Base-by-base conservation (phyloP, 1,140 invertebrate genomes). In the Centruroides sculpturatus region DNA sequence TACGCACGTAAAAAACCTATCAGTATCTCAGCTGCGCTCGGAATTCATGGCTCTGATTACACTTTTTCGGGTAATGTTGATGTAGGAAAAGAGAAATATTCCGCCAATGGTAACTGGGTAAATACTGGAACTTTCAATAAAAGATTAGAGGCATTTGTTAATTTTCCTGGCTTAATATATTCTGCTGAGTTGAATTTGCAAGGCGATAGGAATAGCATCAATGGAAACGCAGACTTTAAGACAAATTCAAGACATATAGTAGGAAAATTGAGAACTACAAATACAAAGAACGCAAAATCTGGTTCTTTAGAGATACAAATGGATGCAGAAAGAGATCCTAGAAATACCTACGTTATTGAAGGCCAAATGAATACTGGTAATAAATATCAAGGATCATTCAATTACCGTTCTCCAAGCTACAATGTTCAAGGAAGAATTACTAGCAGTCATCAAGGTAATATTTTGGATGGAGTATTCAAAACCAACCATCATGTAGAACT, bases 311-410 rank as follows among this genome's bases (percentile, higher is more conserved):
- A 64, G 49, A 50, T 53, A 11, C 50, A 46, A 5, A 59, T 56
- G 63, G 63, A 64, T 57, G 63, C 63, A 13, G 62, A 64, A 10
- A 60, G 62, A 55, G 62, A 64, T 23, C 47, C 56, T 7, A 60
- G 49, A 13, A 64, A 64, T 34, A 47, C 52, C 36, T 57, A 60
- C 56, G 13, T 35, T 10, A 2, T 64, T n/a, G 59, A 55, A 36
- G 59, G 62, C 9, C 59, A 64, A 50, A 10, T 60, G 5, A 35
- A 52, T 0, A 50, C 11, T 5, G 41, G 60, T 10, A 58, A 64
- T 8, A 56, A 59, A 35, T 61, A 60, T 48, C 57, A 64, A 12
- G 56, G 50, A 36, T 60, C 57, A 55, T 47, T 64, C 41, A 34
- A 12, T 7, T 46, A 60, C 50, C 50, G 59, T 59, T 34, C 50